A percentile compares a stretch with the other conserved stretches of the same genome.
These are phyloP conservation scores for Phylloscopus trochiloides DNA, from an alignment of 2,113 vertebrate species.

Conservation along the genomic window DNA sequence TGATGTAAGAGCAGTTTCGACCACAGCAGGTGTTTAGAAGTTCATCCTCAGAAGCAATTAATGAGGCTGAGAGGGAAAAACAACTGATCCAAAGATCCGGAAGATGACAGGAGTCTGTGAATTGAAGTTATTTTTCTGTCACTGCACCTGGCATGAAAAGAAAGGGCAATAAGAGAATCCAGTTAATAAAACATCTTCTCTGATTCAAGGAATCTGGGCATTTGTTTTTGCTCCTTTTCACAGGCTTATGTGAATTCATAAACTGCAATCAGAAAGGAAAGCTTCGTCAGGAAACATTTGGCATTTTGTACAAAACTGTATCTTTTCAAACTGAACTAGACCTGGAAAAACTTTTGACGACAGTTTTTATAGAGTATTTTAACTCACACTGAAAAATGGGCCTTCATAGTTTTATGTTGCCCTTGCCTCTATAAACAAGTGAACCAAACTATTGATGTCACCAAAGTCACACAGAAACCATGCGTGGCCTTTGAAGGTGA, in stretches of 20 bases:
- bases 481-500: not conserved
- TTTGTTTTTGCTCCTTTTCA: constrained; percentile 42
- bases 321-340: not conserved
- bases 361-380: not conserved
- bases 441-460: not conserved
- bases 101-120: not conserved
- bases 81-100: not conserved
- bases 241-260: not conserved
- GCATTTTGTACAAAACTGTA: not conserved
- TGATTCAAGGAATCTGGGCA: not conserved
- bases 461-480: accelerated
- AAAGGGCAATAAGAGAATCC: not conserved
- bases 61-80: not conserved
- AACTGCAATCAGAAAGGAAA: not conserved
- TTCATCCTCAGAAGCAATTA: not conserved
- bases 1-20: not conserved
- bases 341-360: not conserved
- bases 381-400: not conserved
- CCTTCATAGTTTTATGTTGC: not conserved
- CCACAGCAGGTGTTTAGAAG: not conserved
- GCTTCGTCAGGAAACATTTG: not conserved
- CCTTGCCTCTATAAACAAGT: not conserved
- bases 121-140: not conserved
- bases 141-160: constrained; percentile 16
- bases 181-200: not conserved